Conservation (phyloP, 2,888 invertebrate genomes). For the Osedax frankpressi region DNA sequence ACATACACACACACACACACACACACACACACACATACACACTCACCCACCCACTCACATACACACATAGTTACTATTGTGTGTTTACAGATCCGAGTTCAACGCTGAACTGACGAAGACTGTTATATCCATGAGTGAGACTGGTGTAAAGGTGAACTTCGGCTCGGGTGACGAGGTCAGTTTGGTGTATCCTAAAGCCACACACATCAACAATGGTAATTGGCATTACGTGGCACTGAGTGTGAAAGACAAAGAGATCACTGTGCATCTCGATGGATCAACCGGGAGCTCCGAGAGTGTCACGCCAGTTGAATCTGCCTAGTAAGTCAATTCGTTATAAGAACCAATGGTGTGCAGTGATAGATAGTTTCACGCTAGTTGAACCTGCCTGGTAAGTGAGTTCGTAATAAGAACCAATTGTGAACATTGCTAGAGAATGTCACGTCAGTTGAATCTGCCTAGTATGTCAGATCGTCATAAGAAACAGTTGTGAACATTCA, state of each 20-base stretch:
- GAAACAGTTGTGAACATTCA: background rate
- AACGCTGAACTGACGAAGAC: background rate
- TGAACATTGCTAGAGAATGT: too few species aligned
- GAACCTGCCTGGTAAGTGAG: too few species aligned
- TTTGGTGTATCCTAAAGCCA: background rate
- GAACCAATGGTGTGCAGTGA: background rate
- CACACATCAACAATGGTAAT: background rate
- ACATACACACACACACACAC: too few species aligned
- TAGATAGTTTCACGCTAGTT: too few species aligned
- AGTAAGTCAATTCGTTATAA: background rate
- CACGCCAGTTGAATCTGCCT: background rate
- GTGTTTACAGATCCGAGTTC: background rate
- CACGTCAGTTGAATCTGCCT: background rate
- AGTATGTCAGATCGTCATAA: background rate
- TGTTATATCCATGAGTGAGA: background rate
- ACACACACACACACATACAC: too few species aligned
- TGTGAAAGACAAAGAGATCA: background rate
- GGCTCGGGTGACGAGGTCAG: background rate
- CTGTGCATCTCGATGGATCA: background rate
- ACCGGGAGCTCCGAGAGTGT: background rate
- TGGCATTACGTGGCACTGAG: conserved; percentile 6
- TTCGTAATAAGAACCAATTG: too few species aligned
- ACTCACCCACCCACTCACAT: too few species aligned
- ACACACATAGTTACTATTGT: background rate
- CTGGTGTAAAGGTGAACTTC: background rate